Conservation (phyloP, 2,113 vertebrate genomes). For the Xenopus laevis region DNA sequence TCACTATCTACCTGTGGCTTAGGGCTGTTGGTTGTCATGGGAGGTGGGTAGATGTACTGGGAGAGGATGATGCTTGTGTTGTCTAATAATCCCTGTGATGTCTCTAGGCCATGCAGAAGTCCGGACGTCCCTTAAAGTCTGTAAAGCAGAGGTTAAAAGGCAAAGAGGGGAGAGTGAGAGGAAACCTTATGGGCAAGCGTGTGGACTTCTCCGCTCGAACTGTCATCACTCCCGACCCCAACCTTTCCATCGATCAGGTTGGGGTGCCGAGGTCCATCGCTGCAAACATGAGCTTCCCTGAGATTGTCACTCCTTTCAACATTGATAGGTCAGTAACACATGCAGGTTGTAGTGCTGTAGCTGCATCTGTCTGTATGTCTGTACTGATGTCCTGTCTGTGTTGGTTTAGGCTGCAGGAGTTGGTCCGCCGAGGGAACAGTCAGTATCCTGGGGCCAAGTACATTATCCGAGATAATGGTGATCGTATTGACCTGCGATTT, state of each 20-base stretch:
- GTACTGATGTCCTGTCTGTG: too few relatives aligned
- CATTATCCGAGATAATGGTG: slow-evolving; percentile 89
- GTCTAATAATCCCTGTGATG: too few relatives aligned
- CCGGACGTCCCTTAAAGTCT: slow-evolving; percentile 89
- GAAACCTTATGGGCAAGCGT: slow-evolving; percentile 92
- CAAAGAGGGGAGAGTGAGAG: slow-evolving; percentile 85
- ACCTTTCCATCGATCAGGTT: slow-evolving; percentile 92
- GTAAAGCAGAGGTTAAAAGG: slow-evolving; percentile 89
- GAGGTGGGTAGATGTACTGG: too few relatives aligned
- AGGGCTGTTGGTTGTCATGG: too few relatives aligned
- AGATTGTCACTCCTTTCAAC: slow-evolving; percentile 92
- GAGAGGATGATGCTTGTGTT: too few relatives aligned
- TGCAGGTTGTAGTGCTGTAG: too few relatives aligned
- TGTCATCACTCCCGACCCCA: slow-evolving; percentile 91
- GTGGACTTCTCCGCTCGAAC: slow-evolving; percentile 93
- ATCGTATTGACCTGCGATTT: slow-evolving; percentile 88
- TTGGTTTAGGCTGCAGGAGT: slow-evolving; percentile 77
- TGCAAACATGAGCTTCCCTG: slow-evolving; percentile 92
- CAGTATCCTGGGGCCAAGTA: slow-evolving; percentile 94
- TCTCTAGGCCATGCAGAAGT: slow-evolving; percentile 88
- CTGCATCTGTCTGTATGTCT: too few relatives aligned
- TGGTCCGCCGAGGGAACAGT: slow-evolving; percentile 89
- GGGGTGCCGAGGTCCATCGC: slow-evolving; percentile 90
- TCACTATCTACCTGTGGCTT: too few relatives aligned
- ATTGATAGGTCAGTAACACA: slow-evolving; percentile 75